Evolutionary conservation across 2,888 invertebrate genomes (phyloP).

Genomic region (Diarsia dahlii): DNA sequence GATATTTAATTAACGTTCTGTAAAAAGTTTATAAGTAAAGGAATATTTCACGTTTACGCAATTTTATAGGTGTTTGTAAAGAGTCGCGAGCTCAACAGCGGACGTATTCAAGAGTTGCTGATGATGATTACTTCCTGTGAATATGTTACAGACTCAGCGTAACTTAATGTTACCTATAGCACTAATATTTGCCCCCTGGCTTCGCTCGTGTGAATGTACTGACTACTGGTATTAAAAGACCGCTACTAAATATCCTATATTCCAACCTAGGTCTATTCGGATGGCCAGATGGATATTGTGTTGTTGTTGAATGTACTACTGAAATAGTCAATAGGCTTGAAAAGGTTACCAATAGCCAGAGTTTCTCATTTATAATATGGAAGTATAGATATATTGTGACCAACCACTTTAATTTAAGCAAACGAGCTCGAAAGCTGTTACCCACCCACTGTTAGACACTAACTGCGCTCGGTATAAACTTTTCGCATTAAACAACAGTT

Average conservation of each 20-base stretch:
- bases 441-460: constrained; percentile 28
- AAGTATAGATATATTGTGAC: constrained; percentile 6
- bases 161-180: background rate
- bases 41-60: constrained; percentile 9
- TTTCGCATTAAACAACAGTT: constrained; percentile 38
- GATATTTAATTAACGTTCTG: constrained; percentile 16
- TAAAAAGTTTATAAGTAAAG: background rate
- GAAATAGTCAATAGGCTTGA: too few relatives aligned
- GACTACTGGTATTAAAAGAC: background rate
- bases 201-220: background rate
- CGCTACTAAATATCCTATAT: background rate
- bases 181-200: background rate
- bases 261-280: background rate
- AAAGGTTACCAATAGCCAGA: too few relatives aligned
- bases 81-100: background rate
- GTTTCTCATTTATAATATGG: background rate
- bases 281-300: too few relatives aligned
- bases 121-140: constrained; percentile 29
- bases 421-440: constrained; percentile 34
- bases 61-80: background rate
- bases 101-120: background rate
- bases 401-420: constrained; percentile 34
- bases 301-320: too few relatives aligned
- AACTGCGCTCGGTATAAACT: constrained; percentile 43
- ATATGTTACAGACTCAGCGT: background rate